Evolutionary conservation across 2,888 invertebrate genomes (phyloP), one percentile per base, ranked within the genome.

Genomic region (Pomacea canaliculata): DNA sequence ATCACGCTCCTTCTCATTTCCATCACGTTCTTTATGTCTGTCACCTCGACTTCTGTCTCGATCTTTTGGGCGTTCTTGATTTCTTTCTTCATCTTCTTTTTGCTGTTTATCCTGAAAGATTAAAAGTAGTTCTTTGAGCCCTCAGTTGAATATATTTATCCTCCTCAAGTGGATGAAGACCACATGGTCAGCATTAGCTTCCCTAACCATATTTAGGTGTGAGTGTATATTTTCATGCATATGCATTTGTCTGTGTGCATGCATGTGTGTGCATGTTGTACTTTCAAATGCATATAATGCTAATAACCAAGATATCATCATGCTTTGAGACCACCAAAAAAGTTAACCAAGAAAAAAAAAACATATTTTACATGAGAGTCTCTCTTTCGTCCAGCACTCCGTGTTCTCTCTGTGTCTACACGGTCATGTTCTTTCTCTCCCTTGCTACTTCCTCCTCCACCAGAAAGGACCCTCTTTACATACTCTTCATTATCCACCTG

Each of bases 401-500:
- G 70, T 3, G 70, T 78, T 71, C 76, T 73, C 68, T 73, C 75
- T 60, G 68, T 76, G 27, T 76, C 75, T 62, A 75, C 79, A 77
- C 78, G 60, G 71, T 77, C 78, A 59, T 80, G 78, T 79, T 76
- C 79, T 76, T 77, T 80, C 16, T 77, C 79, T 19, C 68, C 72
- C n/a, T 67, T 76, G 19, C 74, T 70, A 19, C 74, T 75, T 60
- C 77, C 82, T 60, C 78, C 77, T 27, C 82, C 83, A 81, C 87
- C 85, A 71, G 86, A 89, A 16, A 91, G 82, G 48, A 92, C 89
- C 82, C 87, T 88, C 77, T 87, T 83, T 10, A 92, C 91, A 80
- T 90, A 90, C 68, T 90, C 90, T 75, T 88, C 88, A 81, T 91
- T 91, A 80, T 92, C 87, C 68, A 90, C 88, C 89, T 91, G 78